Evolutionary conservation across 2,797 vertebrate species (phyloP).

Genomic region (Alosa sapidissima): DNA sequence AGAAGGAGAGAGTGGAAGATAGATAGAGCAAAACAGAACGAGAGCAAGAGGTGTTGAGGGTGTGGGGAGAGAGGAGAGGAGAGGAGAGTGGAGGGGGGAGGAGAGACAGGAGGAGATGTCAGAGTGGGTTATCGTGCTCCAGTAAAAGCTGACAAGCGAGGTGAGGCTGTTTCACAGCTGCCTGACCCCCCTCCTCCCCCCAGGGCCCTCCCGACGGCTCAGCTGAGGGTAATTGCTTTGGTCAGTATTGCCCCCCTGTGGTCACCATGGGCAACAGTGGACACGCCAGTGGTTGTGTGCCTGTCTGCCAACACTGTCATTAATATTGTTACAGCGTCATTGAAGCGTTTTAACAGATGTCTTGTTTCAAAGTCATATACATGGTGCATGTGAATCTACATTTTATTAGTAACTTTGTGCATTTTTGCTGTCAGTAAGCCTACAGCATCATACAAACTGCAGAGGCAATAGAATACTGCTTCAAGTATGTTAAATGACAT

Average conservation of each 20-base stretch:
- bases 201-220: neutral
- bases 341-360: neutral
- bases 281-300: neutral
- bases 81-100: neutral
- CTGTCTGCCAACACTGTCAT: neutral
- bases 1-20: neutral
- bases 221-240: neutral
- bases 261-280: neutral
- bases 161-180: neutral
- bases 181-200: neutral
- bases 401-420: neutral
- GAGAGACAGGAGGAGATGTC: neutral
- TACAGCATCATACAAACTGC: too few relatives aligned
- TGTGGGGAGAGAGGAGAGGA: neutral
- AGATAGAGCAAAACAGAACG: neutral
- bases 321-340: constrained; percentile 8
- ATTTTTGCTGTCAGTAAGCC: neutral
- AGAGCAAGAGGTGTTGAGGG: neutral
- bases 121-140: constrained; percentile 28
- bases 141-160: constrained; percentile 57
- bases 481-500: neutral
- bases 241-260: constrained; percentile 22
- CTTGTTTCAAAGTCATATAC: neutral
- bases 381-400: neutral
- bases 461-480: neutral